Evolutionary conservation across 2,113 vertebrate genomes (phyloP), one percentile per base, ranked within the genome.

Genomic region (Epinephelus lanceolatus): DNA sequence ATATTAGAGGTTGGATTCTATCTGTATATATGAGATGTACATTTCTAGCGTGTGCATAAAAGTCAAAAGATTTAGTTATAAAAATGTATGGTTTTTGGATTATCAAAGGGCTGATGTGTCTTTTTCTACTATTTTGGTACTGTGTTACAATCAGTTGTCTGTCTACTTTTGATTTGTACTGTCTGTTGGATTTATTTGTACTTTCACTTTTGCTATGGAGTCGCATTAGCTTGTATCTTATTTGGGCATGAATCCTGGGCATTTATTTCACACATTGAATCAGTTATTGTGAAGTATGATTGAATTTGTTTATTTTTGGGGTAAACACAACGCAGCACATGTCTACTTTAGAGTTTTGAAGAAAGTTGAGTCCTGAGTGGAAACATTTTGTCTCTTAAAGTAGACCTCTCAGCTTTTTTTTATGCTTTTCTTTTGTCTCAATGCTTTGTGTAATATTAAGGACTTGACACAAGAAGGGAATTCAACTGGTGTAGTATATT

Each of bases 111-210:
- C 93, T 94, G 74, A 83, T 86, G 71, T 92, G 69, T 92, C 73
- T 88, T 88, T 88, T 80, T 86, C 81, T 90, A 86, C 78, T 85
- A 85, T 88, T 90, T 94, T 93, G 95, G 95, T 95, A 96, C 94
- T 93, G 72, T 91, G 74, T 92, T 87, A 76, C 55, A 92, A 88
- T 91, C 82, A 80, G 80, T 79, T 89, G 75, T 89, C 27, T 91
- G 60, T 85, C 82, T 59, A 51, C 51, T 86, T 87, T 85, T 85
- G 70, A 81, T 93, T 90, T 89, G 84, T 91, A 79, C 49, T 86
- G 76, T 92, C 75, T 47, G 3, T 88, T 83, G n/a, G 53, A 60
- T 78, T 61, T 84, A 72, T 92, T 83, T 87, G 61, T 85, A 59
- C 77, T 72, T 81, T 90, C 21, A 60, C 47, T 84, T 88, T 76